These are phyloP conservation scores for Nematostella vectensis DNA, from an alignment of 92 coral and sea anemone genomes.

Conservation along the genomic window DNA sequence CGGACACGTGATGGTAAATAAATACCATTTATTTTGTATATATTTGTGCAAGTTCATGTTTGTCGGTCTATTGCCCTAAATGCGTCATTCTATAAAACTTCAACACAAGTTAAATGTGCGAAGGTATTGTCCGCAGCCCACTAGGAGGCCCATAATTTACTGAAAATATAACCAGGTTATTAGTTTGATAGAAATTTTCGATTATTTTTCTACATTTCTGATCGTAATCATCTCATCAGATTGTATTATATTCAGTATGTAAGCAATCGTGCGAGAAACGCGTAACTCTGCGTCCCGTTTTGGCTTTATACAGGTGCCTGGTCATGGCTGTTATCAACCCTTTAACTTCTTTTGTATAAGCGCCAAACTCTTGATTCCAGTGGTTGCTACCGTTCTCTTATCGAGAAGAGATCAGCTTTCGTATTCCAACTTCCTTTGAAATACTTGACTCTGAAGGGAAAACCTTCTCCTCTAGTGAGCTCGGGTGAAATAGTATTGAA, in stretches of 20 bases:
- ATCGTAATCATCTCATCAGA: too few species aligned
- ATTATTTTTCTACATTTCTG: not conserved
- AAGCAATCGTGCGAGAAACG: too few species aligned
- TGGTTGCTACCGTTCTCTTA: not conserved
- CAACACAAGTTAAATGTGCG: slow-evolving; percentile 1
- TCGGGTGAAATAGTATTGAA: not conserved
- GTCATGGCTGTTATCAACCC: too few species aligned
- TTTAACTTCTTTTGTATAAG: too few species aligned
- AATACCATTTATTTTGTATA: too few species aligned
- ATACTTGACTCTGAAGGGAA: not conserved
- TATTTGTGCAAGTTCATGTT: too few species aligned
- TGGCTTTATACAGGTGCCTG: too few species aligned
- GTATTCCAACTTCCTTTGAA: not conserved
- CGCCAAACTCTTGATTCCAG: not conserved
- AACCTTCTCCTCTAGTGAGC: not conserved
- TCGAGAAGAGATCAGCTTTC: not conserved
- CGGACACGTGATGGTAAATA: not conserved
- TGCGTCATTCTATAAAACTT: not conserved
- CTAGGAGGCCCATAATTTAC: not conserved
- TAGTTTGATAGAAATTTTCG: not conserved
- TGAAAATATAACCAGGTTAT: not conserved
- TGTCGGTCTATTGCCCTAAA: too few species aligned
- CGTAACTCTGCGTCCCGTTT: too few species aligned
- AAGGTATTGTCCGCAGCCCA: not conserved
- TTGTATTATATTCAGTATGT: too few species aligned